Percentiles rank a stretch among this genome's conserved stretches.
phyloP scores from a whole-genome alignment of 2,888 invertebrate species.

The Hyalella azteca region DNA sequence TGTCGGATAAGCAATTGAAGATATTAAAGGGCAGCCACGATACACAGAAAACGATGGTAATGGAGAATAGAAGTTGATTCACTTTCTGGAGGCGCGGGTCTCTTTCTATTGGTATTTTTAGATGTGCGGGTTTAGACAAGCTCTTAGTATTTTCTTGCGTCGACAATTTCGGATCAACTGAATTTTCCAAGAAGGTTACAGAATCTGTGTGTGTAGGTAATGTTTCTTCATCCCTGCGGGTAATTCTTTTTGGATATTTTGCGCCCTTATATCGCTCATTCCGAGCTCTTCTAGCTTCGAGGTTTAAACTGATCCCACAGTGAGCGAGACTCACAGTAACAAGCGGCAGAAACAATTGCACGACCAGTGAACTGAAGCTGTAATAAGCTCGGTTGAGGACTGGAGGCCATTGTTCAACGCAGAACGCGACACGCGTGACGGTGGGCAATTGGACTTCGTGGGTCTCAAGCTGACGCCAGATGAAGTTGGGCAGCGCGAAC shows the following conservation, averaged over 20 bases:
- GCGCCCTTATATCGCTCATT: background rate
- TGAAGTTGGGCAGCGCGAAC: slow-evolving; percentile 75
- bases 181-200: background rate
- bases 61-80: slow-evolving; percentile 82
- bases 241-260: background rate
- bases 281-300: background rate
- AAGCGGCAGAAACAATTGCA: slow-evolving; percentile 84
- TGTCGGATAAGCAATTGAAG: slow-evolving; percentile 81
- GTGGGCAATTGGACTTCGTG: slow-evolving; percentile 65
- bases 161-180: background rate
- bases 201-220: background rate
- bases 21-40: slow-evolving; percentile 92
- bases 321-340: slow-evolving; percentile 82
- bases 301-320: slow-evolving; percentile 69
- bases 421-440: slow-evolving; percentile 69
- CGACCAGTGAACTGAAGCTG: slow-evolving; percentile 80
- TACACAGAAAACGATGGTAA: slow-evolving; percentile 84
- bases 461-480: slow-evolving; percentile 69
- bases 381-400: slow-evolving; percentile 74
- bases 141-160: background rate
- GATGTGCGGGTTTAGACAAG: background rate
- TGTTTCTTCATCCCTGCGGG: background rate
- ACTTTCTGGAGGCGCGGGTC: slow-evolving; percentile 68
- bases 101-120: slow-evolving; percentile 69
- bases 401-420: slow-evolving; percentile 80